These are phyloP conservation scores for Isurus oxyrinchus DNA, from an alignment of 2,113 vertebrate species.

Conservation along the genomic window DNA sequence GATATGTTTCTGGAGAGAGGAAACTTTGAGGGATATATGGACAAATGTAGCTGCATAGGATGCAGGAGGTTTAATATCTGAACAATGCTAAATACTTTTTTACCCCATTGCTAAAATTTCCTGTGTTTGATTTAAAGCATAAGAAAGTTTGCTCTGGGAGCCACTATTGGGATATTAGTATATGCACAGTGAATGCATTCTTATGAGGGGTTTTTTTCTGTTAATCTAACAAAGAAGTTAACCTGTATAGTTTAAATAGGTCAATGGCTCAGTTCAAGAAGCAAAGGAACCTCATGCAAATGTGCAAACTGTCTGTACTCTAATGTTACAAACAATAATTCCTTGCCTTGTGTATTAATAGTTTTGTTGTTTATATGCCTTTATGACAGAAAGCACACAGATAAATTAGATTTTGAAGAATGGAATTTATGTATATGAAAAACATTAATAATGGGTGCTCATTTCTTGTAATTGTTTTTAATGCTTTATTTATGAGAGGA, in stretches of 20 bases:
- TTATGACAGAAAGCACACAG: neutral
- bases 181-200: neutral
- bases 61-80: neutral
- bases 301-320: neutral
- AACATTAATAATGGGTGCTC: neutral
- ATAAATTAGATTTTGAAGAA: neutral
- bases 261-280: neutral
- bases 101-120: neutral
- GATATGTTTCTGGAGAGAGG: neutral
- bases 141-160: neutral
- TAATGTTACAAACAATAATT: neutral
- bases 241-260: neutral
- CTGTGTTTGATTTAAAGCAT: neutral
- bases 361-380: neutral
- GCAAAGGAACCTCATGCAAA: neutral
- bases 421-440: neutral
- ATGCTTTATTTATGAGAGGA: neutral
- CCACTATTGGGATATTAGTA: neutral
- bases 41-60: neutral
- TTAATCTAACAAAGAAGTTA: neutral
- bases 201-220: neutral
- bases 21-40: neutral
- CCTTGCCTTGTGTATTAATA: neutral
- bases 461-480: constrained; percentile 11
- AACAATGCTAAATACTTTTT: neutral